Evolutionary conservation across 2,888 invertebrate species (phyloP).

Genomic region (Entomobrya proxima): DNA sequence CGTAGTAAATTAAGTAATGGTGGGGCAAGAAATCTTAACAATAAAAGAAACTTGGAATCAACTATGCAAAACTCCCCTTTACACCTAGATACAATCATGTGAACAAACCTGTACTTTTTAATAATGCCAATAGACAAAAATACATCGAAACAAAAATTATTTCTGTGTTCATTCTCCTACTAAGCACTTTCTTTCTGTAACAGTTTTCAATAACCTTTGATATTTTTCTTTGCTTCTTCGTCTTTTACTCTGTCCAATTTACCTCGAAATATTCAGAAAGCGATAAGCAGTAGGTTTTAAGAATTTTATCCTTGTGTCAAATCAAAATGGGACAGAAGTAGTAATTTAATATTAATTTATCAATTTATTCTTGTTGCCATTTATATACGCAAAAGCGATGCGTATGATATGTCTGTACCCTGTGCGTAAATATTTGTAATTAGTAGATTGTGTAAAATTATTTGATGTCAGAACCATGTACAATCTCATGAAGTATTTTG

Average conservation of each 20-base stretch:
- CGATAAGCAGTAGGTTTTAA: too few relatives aligned
- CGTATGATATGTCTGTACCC: too few relatives aligned
- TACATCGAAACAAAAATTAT: constrained; percentile 21
- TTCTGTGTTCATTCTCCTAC: constrained; percentile 10
- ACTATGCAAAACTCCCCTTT: constrained; percentile 75
- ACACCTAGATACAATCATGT: constrained; percentile 74
- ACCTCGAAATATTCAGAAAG: background rate
- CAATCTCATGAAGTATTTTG: too few relatives aligned
- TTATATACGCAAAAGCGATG: too few relatives aligned
- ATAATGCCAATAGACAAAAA: constrained; percentile 12
- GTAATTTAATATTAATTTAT: background rate
- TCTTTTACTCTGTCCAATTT: constrained; percentile 3
- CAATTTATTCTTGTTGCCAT: constrained; percentile 20
- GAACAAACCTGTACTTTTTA: constrained; percentile 8
- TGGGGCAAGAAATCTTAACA: constrained; percentile 5
- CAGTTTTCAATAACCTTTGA: background rate
- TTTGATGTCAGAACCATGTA: too few relatives aligned
- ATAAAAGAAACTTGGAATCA: constrained; percentile 58
- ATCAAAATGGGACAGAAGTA: background rate
- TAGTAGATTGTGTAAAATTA: too few relatives aligned
- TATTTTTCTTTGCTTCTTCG: background rate
- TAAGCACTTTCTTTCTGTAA: background rate
- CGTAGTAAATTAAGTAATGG: constrained; percentile 26
- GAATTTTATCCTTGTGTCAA: constrained; percentile 7
- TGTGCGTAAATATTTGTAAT: too few relatives aligned